A percentile compares a stretch with the other conserved stretches of the same genome.
phyloP scores from a whole-genome alignment of 2,113 vertebrate genomes.

The Candoia aspera region DNA sequence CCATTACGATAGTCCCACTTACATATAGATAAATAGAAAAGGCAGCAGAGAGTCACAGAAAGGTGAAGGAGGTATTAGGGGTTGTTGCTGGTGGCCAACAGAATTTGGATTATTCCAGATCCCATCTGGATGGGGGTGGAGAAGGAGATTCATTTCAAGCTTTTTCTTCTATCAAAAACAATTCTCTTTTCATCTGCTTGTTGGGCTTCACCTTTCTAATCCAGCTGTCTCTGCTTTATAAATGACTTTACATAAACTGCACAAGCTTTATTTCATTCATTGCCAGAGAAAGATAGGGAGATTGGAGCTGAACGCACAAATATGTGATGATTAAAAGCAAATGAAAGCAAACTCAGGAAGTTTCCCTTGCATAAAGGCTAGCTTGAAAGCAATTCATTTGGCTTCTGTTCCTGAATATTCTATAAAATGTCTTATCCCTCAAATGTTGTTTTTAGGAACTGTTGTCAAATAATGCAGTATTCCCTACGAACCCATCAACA shows the following conservation, averaged over 20 bases:
- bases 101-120: background rate
- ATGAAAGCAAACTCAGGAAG: background rate
- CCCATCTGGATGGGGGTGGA: background rate
- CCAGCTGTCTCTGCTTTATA: slow-evolving; percentile 60
- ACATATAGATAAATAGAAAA: background rate
- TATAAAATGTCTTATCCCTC: background rate
- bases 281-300: background rate
- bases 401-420: background rate
- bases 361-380: background rate
- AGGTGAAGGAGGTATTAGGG: background rate
- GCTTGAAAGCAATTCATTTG: background rate
- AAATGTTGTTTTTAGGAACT: background rate
- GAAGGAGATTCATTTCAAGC: background rate
- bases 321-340: slow-evolving; percentile 20
- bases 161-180: slow-evolving; percentile 54
- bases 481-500: background rate
- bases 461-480: background rate
- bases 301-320: background rate
- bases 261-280: slow-evolving; percentile 41
- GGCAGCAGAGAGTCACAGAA: background rate
- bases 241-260: slow-evolving; percentile 47
- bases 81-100: background rate
- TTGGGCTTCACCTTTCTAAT: slow-evolving; percentile 62
- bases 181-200: slow-evolving; percentile 62
- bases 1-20: background rate